Base-by-base conservation (phyloP, 2,888 invertebrate genomes). In the Phyto melanocephala region DNA sequence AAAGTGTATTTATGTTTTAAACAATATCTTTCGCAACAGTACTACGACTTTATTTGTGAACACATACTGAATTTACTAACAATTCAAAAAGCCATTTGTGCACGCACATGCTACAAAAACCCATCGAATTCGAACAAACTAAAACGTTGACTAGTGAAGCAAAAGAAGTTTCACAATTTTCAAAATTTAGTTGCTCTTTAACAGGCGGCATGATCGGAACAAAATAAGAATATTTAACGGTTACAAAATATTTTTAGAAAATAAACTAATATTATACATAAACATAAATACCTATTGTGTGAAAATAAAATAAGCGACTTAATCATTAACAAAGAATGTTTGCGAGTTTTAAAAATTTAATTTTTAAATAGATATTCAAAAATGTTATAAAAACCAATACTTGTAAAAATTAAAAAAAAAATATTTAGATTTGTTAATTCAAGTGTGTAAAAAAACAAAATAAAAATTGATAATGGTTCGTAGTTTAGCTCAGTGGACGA, bases 401-500 rank as follows among this genome's bases (percentile, higher is more conserved):
- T 2, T 20, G 47, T 17, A 35, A 24, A 24, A 28, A 28, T 6
- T 28, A 28, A 28, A 28, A 28, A 28, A 60, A 68, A 47, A 35
- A 74, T 62, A 56, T 54, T 13, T 7, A 33, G 15, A 22, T 67
- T 24, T 1, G 5, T 28, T 0, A 1, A 15, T 22, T n/a, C 13
- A 37, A 24, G 11, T 22, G 22, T 11, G n/a, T 50, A 10, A 7
- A 60, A 76, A 58, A 58, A 56, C 7, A 79, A 56, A n/a, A 65
- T 84, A 72, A 65, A 77, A 79, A 10, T 22, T 62, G 76, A 77
- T 88, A 86, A 96, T 96, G 96, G 96, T 96, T 92, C 95, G 96
- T 87, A 96, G 96, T 92, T 92, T 96, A 89, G 94, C 96, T 83
- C 96, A 96, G 93, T 96, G 96, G 96, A 96, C 96, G 92, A 96